Evolutionary conservation across 1,140 invertebrate species (phyloP), one percentile per base, ranked within the genome.

Genomic region (Brachystomella parvula): DNA sequence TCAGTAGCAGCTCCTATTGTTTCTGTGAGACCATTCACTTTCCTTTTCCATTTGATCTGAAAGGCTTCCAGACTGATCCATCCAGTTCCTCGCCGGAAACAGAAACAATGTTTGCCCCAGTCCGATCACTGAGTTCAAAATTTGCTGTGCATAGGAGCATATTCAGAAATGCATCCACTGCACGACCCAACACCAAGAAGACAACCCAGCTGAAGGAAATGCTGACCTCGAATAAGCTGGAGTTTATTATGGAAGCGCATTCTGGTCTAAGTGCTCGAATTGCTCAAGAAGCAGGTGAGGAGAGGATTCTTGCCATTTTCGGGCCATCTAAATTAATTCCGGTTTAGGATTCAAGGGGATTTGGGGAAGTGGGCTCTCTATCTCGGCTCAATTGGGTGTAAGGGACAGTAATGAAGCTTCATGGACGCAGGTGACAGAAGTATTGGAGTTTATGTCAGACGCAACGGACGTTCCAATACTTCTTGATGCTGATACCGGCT

Each of bases 231-330:
- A 68, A 74, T 21, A 70, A 80, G 30, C 65, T 80, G 24, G 77
- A 79, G 68, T 81, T 79, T 71, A 75, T 81, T 21, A 81, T 81
- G 80, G 80, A 81, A 73, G 79, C 79, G 3, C 80, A 81, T 71
- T 79, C 75, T 72, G 80, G 79, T 21, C 71, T 81, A 1, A 80
- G 79, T 74, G 80, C 80, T 12, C 73, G 74, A 56, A 81, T 81
- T 58, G 79, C 79, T 17, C 69, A 81, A 65, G 79, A 81, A 74
- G 74, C 80, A 68, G 80, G 80, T 79, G 70, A 35, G 57, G 9
- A 15, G 6, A 62, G 12, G 15, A 63, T 26, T 9, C 61, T 17
- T 24, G 9, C n/a, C 29, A 39, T 9, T 3, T n/a, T 49, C n/a
- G 61, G 15, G 3, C 35, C 3, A 60, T 32, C 15, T 56, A 12